phyloP scores from a whole-genome alignment of 2,797 vertebrate species.

The Eulemur mongoz region DNA sequence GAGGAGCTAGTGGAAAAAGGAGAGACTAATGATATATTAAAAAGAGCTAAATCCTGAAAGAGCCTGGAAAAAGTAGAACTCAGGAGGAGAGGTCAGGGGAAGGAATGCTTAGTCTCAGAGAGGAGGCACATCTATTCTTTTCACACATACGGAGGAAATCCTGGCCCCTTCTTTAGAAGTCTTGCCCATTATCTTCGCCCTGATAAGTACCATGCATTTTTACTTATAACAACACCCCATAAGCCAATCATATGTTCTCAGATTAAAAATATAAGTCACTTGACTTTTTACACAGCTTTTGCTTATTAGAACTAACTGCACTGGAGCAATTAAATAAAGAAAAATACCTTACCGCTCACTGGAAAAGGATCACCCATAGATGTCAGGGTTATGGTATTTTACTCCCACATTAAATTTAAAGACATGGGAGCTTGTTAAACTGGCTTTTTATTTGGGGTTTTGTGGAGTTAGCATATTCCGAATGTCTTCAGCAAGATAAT shows the following conservation, averaged over 20 bases:
- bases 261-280: background rate
- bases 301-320: conserved; percentile 26
- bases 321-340: conserved; percentile 43
- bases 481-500: conserved; percentile 49
- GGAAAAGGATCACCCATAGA: background rate
- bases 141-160: background rate
- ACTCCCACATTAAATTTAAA: conserved; percentile 57
- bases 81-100: background rate
- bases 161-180: background rate
- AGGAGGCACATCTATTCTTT: background rate
- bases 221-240: background rate
- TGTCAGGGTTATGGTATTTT: conserved; percentile 47
- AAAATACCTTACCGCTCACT: background rate
- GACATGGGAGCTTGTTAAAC: conserved; percentile 29
- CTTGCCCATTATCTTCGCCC: background rate
- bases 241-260: background rate
- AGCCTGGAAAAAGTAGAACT: background rate
- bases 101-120: background rate
- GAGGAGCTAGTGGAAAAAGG: background rate
- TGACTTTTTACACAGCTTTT: conserved; percentile 12
- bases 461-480: conserved; percentile 56
- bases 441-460: conserved; percentile 53
- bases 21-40: background rate
- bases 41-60: background rate
- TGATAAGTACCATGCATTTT: background rate